phyloP scores from a whole-genome alignment of 1,140 invertebrate genomes.

The Drosophila tropicalis region DNA sequence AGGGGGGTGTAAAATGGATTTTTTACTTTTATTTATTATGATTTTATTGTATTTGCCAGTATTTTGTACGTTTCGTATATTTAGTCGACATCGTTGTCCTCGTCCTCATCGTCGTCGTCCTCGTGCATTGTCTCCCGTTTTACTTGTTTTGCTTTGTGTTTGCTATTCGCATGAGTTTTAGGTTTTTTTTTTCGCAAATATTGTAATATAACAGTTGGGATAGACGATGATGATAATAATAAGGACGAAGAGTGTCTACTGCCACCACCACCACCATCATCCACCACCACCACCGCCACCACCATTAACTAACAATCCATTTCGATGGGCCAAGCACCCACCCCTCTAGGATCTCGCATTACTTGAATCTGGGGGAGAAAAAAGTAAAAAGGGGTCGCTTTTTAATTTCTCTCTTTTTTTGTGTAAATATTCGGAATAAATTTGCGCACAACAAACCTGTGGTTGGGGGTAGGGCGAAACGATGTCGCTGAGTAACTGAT shows the following conservation, averaged over 20 bases:
- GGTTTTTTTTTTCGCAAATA: slow-evolving; percentile 66
- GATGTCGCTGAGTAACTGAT: neutral
- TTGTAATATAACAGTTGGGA: slow-evolving; percentile 63
- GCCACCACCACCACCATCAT: slow-evolving; percentile 29
- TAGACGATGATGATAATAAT: slow-evolving; percentile 36
- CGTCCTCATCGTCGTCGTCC: slow-evolving; percentile 18
- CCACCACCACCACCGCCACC: slow-evolving; percentile 21
- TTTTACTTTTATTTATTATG: slow-evolving; percentile 82
- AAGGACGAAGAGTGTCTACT: slow-evolving; percentile 22
- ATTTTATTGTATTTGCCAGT: slow-evolving; percentile 81
- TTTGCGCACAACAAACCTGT: slow-evolving; percentile 45
- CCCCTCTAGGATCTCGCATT: slow-evolving; percentile 43
- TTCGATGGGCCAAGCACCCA: slow-evolving; percentile 28
- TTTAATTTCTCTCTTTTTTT: slow-evolving; percentile 56
- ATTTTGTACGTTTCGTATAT: slow-evolving; percentile 51
- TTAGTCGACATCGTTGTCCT: slow-evolving; percentile 37
- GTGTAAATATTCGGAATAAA: slow-evolving; percentile 74
- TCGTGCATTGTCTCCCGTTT: slow-evolving; percentile 64
- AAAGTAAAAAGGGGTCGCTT: slow-evolving; percentile 27
- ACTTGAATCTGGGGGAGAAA: slow-evolving; percentile 24
- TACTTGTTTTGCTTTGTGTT: slow-evolving; percentile 58
- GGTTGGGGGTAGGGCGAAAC: neutral
- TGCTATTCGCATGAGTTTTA: slow-evolving; percentile 66
- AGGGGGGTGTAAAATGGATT: slow-evolving; percentile 82
- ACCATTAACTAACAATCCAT: neutral